Evolutionary conservation across 2,888 invertebrate species (phyloP), one percentile per base, ranked within the genome.

Genomic region (Pachycephus smyrnensis): DNA sequence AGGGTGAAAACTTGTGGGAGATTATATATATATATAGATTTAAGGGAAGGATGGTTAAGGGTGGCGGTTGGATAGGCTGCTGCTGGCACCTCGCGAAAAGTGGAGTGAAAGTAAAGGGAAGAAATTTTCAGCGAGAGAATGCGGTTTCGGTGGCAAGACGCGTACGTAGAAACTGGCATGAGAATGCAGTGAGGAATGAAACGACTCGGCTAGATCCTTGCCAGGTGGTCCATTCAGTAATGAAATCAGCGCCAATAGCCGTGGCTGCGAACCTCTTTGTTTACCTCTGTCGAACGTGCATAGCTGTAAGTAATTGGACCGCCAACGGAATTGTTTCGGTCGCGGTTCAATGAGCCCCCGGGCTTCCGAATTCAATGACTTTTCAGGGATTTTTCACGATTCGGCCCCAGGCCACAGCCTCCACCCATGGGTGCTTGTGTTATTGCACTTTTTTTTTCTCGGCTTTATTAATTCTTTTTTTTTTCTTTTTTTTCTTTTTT

Each of bases 251-350:
- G 74, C 75, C 77, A 75, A 77, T 75, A 75, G 77, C 75, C 77
- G 77, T 69, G 77, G 40, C 69, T 69, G 31, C 69, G 69, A 35
- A 15, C 73, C 73, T 31, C 73, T 32, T 36, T 36, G 31, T 36
- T 73, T 73, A 4, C 15, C 73, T 33, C 35, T 73, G n/a, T n/a
- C 73, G 73, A 31, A n/a, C 73, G 35, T 36, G 69, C 69, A 69
- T 69, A n/a, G 69, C 84, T 82, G 85, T 85, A 85, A 85, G 85
- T 84, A 86, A 87, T 87, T 86, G 87, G 73, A 73, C 73, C 73
- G 73, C 32, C 32, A 73, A 73, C n/a, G 33, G 73, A 36, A 73
- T 84, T 87, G 86, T 85, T 87, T 86, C 86, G 86, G 85, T 83
- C 84, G 78, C 78, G 83, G 85, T 82, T 85, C 80, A 84, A 84